phyloP scores from a whole-genome alignment of 2,113 vertebrate species.

The Centropus bengalensis region DNA sequence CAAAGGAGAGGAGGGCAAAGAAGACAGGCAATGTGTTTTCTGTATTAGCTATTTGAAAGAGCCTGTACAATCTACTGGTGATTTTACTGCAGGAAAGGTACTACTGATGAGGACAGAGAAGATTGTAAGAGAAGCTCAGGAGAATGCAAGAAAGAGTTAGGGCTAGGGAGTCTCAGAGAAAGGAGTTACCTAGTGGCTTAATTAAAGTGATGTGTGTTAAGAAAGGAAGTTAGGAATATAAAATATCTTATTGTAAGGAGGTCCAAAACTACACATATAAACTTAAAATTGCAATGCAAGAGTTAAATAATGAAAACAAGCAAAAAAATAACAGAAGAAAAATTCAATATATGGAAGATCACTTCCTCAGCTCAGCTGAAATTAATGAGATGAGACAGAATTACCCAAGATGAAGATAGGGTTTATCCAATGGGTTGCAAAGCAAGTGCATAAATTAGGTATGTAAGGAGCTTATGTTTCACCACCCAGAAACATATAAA shows the following conservation, averaged over 20 bases:
- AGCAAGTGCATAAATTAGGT: background rate
- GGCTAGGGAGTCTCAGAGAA: background rate
- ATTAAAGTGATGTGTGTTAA: background rate
- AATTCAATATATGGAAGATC: background rate
- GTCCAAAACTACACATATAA: background rate
- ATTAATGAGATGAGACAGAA: background rate
- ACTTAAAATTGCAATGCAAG: background rate
- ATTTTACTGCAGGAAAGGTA: background rate
- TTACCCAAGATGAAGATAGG: background rate
- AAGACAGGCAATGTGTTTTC: background rate
- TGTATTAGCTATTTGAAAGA: background rate
- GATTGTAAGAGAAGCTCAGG: background rate
- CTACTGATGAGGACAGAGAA: background rate
- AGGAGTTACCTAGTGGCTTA: background rate
- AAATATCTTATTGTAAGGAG: background rate
- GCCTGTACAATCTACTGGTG: background rate
- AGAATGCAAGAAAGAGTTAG: background rate
- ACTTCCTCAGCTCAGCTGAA: background rate
- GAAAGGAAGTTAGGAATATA: background rate
- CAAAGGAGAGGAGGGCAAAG: slow-evolving; percentile 18
- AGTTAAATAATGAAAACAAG: background rate
- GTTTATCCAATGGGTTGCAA: background rate
- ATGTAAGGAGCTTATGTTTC: background rate
- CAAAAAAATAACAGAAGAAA: background rate
- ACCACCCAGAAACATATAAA: background rate